Evolutionary conservation across 2,888 invertebrate genomes (phyloP), one percentile per base, ranked within the genome.

Genomic region (Eupithecia insigniata): DNA sequence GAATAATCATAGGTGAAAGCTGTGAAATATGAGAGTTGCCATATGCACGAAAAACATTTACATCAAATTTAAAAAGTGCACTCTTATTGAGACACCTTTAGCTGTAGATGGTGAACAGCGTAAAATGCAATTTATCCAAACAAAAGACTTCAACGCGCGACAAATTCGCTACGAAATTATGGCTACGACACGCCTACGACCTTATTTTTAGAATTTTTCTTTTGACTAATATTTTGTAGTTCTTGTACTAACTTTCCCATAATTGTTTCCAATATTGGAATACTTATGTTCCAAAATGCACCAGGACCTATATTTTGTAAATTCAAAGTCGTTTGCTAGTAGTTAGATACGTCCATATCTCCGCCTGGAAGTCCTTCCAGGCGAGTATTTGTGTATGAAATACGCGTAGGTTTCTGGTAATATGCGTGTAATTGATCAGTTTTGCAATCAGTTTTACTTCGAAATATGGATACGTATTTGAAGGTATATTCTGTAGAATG

Each of bases 321-420:
- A 51, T n/a, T 22, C 22, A n/a, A 22, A 51, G 26, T 26, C 12
- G 55, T 55, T 55, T 26, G 12, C 55, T 26, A 14, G 26, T 26
- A 51, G 51, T 51, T 22, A 55, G 26, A 55, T 14, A 55, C 22
- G 5, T n/a, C n/a, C n/a, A n/a, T n/a, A n/a, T n/a, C n/a, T n/a
- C n/a, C n/a, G n/a, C n/a, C n/a, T n/a, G n/a, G 12, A 26, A n/a
- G n/a, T n/a, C n/a, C 1, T 26, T 55, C 55, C 12, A 55, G 12
- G 55, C 55, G 26, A 22, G 22, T 14, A 22, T 10, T n/a, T 46
- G 7, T 22, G 58, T 58, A 58, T 14, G 61, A 32, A 61, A 12
- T n/a, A 62, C 32, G 67, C 55, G 70, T 73, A 70, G 70, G 70
- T 70, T 73, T 70, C 46, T 66, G 32, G 36, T 69, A 73, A 70